phyloP scores from a whole-genome alignment of 2,113 vertebrate species.

The Plecotus auritus region DNA sequence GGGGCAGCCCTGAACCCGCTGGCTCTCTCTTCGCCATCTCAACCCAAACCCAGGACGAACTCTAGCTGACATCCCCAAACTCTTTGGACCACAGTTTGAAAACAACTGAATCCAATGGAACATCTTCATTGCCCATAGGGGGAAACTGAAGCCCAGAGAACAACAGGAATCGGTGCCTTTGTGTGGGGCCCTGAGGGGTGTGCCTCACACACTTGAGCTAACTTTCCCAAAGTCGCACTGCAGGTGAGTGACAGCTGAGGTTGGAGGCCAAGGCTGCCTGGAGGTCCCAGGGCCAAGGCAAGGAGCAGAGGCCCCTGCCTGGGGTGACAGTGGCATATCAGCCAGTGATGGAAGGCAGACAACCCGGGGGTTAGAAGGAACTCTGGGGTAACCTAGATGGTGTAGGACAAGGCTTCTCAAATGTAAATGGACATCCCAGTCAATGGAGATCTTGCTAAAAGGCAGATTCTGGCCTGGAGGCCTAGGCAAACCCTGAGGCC shows the following conservation, averaged over 20 bases:
- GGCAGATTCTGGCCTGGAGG: neutral
- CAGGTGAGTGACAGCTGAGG: neutral
- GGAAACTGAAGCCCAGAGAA: neutral
- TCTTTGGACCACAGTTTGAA: neutral
- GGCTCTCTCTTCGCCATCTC: neutral
- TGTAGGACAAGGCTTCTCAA: neutral
- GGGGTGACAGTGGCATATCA: neutral
- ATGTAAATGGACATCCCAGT: neutral
- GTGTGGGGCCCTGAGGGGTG: neutral
- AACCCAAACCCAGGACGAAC: neutral
- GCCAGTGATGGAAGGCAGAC: neutral
- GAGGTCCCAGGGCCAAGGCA: no score
- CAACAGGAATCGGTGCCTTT: neutral
- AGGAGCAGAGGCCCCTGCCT: neutral
- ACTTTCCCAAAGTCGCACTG: neutral
- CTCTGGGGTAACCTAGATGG: neutral
- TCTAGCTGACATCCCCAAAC: neutral
- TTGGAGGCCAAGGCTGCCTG: neutral
- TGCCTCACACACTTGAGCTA: neutral
- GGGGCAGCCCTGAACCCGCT: neutral
- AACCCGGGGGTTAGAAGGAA: neutral
- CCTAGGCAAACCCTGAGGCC: neutral
- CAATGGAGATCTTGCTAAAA: neutral
- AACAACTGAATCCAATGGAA: neutral
- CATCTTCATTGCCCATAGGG: neutral